Conservation (phyloP, 2,797 vertebrate genomes). For the Microcaecilia unicolor region DNA sequence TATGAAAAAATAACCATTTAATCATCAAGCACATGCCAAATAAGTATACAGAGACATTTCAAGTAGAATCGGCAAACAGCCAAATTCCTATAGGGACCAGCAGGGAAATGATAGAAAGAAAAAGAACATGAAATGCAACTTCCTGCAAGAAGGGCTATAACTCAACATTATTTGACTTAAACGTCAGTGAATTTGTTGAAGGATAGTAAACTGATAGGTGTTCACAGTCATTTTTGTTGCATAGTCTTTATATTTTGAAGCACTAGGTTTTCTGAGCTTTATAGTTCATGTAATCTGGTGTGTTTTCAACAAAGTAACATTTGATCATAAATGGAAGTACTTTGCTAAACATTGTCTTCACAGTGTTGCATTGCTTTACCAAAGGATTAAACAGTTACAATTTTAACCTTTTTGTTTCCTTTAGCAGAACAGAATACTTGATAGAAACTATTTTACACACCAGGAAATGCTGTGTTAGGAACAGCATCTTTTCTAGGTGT, state of each 20-base stretch:
- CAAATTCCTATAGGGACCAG: slow-evolving; percentile 48
- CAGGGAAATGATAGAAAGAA: slow-evolving; percentile 52
- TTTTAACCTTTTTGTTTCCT: slow-evolving; percentile 4
- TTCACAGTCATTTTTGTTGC: slow-evolving; percentile 48
- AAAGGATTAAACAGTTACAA: neutral
- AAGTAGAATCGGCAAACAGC: slow-evolving; percentile 28
- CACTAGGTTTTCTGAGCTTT: too few relatives aligned
- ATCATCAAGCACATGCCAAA: slow-evolving; percentile 19
- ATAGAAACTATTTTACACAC: slow-evolving; percentile 16
- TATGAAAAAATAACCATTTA: slow-evolving; percentile 40
- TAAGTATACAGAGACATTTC: slow-evolving; percentile 36
- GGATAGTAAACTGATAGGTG: slow-evolving; percentile 54
- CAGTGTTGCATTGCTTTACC: neutral
- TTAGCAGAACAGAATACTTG: slow-evolving; percentile 4
- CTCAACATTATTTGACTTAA: slow-evolving; percentile 62
- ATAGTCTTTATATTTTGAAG: slow-evolving; percentile 54
- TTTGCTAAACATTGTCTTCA: neutral
- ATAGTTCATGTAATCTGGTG: slow-evolving; percentile 27
- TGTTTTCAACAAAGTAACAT: slow-evolving; percentile 34
- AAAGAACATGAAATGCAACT: slow-evolving; percentile 57
- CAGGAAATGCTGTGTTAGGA: slow-evolving; percentile 14
- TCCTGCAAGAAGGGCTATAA: slow-evolving; percentile 55
- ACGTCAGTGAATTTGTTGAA: slow-evolving; percentile 54
- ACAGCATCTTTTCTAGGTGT: neutral
- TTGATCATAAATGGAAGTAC: slow-evolving; percentile 28